Base-by-base conservation (phyloP, 2,797 vertebrate genomes). In the Semotilus atromaculatus region DNA sequence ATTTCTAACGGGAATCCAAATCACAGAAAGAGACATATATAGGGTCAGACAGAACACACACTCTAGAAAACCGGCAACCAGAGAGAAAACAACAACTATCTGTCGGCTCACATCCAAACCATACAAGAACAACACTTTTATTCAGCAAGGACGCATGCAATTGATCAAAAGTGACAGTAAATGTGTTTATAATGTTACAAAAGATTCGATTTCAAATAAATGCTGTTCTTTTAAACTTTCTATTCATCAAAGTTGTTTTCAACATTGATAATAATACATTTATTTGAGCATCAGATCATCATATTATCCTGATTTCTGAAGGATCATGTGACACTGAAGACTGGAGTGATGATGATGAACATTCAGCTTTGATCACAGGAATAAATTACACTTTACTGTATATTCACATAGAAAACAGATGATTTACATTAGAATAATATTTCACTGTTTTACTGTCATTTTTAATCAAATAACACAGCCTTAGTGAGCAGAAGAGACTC, bases 301-400 rank as follows among this genome's bases (percentile, higher is more conserved):
- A 26, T 45, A 72, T 45, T 9, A 29, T 0, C 3, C 0, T 72
- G 70, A 48, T 48, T 72, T 48, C 40, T 72, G 70, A 48, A 29
- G 43, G 67, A 70, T 70, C 67, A 70, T 70, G 67, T 43, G 67
- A 43, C 23, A n/a, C 67, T 70, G 67, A 43, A 43, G 67, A 70
- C 67, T 72, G 43, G 43, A 45, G 45, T 45, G 16, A 5, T 43
- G 43, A 43, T 43, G 11, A 3, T 13, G n/a, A 26, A 18, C n/a
- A 72, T n/a, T 9, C 23, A 71, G 40, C 5, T 70, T 1, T 4
- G 38, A 71, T 21, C 45, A 13, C 29, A 23, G 29, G 6, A 34
- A 23, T 51, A 53, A 21, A 23, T 73, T 11, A 73, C 43, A 73
- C 13, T 3, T 31, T 19, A 73, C 29, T 1, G 0, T 0, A 51